phyloP scores from a whole-genome alignment of 2,113 vertebrate genomes.

The Empidonax alnorum region DNA sequence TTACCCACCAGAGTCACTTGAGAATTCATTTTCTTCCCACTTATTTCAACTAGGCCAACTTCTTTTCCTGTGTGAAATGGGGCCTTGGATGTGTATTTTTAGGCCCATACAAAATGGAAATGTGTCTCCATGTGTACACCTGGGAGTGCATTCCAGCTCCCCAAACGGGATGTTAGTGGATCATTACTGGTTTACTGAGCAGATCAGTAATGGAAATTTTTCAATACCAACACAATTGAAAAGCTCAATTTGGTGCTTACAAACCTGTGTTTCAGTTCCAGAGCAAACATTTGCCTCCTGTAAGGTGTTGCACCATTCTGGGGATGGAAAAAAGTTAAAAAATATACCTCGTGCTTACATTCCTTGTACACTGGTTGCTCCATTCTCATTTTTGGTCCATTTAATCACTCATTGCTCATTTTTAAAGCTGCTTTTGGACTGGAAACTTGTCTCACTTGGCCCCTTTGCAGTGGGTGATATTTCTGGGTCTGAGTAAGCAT shows the following conservation, averaged over 20 bases:
- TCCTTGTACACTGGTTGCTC: constrained; percentile 54
- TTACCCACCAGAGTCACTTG: background rate
- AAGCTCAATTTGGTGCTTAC: background rate
- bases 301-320: constrained; percentile 47
- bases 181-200: background rate
- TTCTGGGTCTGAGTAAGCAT: constrained; percentile 6
- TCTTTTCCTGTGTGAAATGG: background rate
- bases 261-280: background rate
- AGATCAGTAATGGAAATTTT: background rate
- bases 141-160: background rate
- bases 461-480: constrained; percentile 16
- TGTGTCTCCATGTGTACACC: background rate
- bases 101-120: background rate
- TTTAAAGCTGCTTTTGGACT: constrained; percentile 50
- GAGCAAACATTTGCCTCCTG: constrained; percentile 27
- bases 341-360: constrained; percentile 77
- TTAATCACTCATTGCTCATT: constrained; percentile 60
- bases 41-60: background rate
- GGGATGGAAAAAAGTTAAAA: constrained; percentile 77
- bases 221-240: background rate
- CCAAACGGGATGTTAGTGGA: background rate
- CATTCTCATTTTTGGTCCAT: constrained; percentile 57
- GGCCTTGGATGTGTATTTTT: background rate
- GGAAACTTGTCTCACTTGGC: constrained; percentile 8
- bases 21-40: background rate